Percentiles rank a stretch among this genome's conserved stretches.
These are phyloP conservation scores for Amia ocellicauda DNA, from an alignment of 2,113 vertebrate species.

Conservation along the genomic window DNA sequence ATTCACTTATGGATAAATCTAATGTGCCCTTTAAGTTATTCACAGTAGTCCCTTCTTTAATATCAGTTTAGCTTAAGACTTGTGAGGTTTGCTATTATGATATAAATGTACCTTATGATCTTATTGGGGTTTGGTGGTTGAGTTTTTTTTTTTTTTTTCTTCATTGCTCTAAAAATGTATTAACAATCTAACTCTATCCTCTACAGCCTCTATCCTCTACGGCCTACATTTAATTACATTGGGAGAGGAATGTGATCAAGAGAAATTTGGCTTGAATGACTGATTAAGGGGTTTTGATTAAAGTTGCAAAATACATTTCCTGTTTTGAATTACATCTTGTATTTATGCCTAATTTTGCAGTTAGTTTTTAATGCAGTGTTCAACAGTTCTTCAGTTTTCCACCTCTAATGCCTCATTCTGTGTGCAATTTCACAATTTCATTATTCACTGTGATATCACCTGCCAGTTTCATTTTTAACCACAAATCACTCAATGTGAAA, in stretches of 20 bases:
- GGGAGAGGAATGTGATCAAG: background rate
- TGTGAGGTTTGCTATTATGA: background rate
- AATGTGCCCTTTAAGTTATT: too few relatives aligned
- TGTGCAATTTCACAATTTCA: background rate
- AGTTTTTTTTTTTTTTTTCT: background rate
- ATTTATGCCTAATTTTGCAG: background rate
- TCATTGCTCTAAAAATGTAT: constrained; percentile 9
- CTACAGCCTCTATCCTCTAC: constrained; percentile 7
- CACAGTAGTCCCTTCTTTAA: too few relatives aligned
- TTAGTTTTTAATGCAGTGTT: constrained; percentile 1
- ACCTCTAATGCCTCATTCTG: too few relatives aligned
- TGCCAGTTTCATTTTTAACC: too few relatives aligned
- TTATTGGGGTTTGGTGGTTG: background rate
- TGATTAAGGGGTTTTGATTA: background rate
- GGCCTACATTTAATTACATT: constrained; percentile 11
- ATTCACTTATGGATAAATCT: too few relatives aligned
- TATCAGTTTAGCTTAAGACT: too few relatives aligned
- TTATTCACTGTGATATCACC: background rate
- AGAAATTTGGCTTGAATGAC: constrained; percentile 2
- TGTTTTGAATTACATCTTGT: constrained; percentile 8
- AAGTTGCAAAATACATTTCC: background rate
- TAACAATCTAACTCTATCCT: constrained; percentile 12
- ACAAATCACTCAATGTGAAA: too few relatives aligned
- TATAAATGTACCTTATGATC: background rate
- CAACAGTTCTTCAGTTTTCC: background rate